Percentiles rank a stretch among this genome's conserved stretches.
Evolutionary conservation across 1,140 invertebrate species (phyloP).

Genomic region (Euglossa dilemma): DNA sequence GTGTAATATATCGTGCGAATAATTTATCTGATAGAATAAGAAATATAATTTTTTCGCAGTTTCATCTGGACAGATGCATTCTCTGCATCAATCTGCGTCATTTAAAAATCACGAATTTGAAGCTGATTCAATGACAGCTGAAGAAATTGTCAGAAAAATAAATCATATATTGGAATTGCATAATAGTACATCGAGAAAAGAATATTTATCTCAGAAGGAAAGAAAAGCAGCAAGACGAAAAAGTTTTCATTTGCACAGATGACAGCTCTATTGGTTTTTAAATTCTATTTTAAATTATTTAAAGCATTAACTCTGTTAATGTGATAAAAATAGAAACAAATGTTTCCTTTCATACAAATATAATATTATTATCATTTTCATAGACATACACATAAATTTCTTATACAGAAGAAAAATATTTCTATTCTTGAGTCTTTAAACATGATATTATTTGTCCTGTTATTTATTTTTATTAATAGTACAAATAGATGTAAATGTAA

Average conservation of each 20-base stretch:
- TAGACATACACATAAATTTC: constrained; percentile 7
- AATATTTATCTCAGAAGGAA: constrained; percentile 87
- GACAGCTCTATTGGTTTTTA: constrained; percentile 74
- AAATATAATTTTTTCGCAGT: constrained; percentile 66
- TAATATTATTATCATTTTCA: constrained; percentile 12
- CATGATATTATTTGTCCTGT: not conserved
- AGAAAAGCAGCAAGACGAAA: constrained; percentile 85
- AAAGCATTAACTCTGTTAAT: constrained; percentile 47
- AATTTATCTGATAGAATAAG: not conserved
- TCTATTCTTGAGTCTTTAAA: not conserved
- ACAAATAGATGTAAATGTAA: not conserved
- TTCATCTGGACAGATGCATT: constrained; percentile 75
- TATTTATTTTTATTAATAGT: not conserved
- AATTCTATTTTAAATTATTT: constrained; percentile 61
- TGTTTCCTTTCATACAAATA: constrained; percentile 1
- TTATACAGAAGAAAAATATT: constrained; percentile 11
- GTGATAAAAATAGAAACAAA: constrained; percentile 3
- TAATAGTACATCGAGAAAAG: constrained; percentile 89
- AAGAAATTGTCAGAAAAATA: constrained; percentile 93
- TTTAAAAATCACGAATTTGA: constrained; percentile 95
- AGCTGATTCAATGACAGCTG: constrained; percentile 87
- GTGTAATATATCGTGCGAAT: not conserved
- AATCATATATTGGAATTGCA: constrained; percentile 93
- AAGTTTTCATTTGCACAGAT: constrained; percentile 83
- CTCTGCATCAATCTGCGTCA: constrained; percentile 82